Evolutionary conservation across 2,797 vertebrate species (phyloP), one percentile per base, ranked within the genome.

Genomic region (Alfaro cultratus): DNA sequence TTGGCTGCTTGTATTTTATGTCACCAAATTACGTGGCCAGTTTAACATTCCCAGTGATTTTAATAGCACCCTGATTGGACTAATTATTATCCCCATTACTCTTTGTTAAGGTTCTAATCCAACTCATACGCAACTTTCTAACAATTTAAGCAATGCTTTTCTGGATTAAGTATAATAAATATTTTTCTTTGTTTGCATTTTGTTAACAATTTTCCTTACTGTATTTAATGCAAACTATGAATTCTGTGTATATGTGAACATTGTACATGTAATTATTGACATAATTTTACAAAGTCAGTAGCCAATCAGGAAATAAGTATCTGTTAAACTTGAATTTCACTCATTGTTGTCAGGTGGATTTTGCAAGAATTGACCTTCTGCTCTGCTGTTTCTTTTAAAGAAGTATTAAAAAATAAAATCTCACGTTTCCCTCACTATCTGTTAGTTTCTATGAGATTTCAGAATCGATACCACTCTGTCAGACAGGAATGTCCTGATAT

Each of bases 191-290:
- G 15, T 34, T 41, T 70, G 72, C 12, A 39, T 39, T 60, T 29
- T 60, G 2, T 10, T 36, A 43, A n/a, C 15, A 5, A 16, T 13
- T 18, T 57, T 55, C 10, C 43, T 23, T 2, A 29, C 8, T 67
- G 7, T 64, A 80, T 75, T 77, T 81, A 83, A 80, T 78, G 18
- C 26, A 49, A 49, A 67, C 75, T 0, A 60, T n/a, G 34, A 29
- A 26, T 21, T 62, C 1, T 57, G 4, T 13, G 9, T 26, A 15
- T 67, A 47, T 4, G 31, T 10, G 2, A 31, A 26, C 45, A 31
- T 1, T 43, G 5, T 77, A 11, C 18, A 26, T 67, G 53, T 64
- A 68, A 47, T 55, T 13, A 13, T 6, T 75, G 15, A 0, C 4
- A 12, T 68, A 1, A 26, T 47, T 53, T 83, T 15, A 73, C 16